phyloP scores from a whole-genome alignment of 2,797 vertebrate genomes.

The Kryptopterus vitreolus region DNA sequence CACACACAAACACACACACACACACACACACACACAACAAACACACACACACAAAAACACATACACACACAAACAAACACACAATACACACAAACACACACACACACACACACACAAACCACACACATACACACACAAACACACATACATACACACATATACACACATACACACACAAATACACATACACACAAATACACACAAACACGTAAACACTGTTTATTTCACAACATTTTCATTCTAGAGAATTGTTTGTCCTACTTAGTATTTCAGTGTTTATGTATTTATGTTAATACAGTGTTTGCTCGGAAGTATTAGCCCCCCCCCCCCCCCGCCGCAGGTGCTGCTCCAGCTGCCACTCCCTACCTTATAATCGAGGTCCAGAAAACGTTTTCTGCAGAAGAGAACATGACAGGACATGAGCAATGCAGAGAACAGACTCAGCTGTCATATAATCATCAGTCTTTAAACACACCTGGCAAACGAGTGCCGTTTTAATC shows the following conservation, averaged over 20 bases:
- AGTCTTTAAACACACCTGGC: too few relatives aligned
- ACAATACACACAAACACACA: neutral
- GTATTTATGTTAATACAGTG: neutral
- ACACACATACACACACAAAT: conserved; percentile 7
- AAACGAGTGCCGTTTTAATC: too few relatives aligned
- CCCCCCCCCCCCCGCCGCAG: neutral
- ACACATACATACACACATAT: neutral
- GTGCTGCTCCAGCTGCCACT: conserved; percentile 2
- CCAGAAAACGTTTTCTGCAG: conserved; percentile 70
- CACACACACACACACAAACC: conserved; percentile 12
- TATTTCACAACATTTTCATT: neutral
- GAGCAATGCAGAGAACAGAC: conserved; percentile 3
- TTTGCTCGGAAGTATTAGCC: neutral
- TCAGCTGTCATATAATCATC: neutral
- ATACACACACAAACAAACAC: neutral
- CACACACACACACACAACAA: conserved; percentile 3
- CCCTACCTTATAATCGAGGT: conserved; percentile 71
- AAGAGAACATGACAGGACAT: conserved; percentile 35
- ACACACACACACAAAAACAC: too few relatives aligned
- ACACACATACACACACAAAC: too few relatives aligned
- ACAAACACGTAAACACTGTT: neutral
- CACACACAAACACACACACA: conserved; percentile 1
- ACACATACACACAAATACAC: neutral
- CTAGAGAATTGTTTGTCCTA: neutral
- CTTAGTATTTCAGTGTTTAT: neutral